These are phyloP conservation scores for Perizoma affinitatum DNA, from an alignment of 2,888 invertebrate genomes.

Conservation along the genomic window DNA sequence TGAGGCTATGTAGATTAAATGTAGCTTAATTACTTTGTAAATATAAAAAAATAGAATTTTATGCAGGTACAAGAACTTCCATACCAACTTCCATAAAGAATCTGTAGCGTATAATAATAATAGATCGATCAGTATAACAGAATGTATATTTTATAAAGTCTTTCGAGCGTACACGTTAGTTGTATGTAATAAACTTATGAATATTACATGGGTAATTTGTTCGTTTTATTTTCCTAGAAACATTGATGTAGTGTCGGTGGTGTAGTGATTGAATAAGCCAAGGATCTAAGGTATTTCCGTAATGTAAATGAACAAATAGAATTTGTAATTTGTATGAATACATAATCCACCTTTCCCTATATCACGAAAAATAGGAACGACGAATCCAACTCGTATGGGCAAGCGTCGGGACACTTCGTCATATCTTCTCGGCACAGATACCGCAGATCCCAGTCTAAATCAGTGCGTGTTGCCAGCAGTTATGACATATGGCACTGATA, in stretches of 20 bases:
- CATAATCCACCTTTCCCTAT: too few relatives aligned
- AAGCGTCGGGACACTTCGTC: too few relatives aligned
- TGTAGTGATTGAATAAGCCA: background rate
- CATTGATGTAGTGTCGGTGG: background rate
- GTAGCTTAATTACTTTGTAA: slow-evolving; percentile 9
- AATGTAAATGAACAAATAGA: too few relatives aligned
- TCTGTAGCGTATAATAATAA: slow-evolving; percentile 9
- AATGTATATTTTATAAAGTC: slow-evolving; percentile 17
- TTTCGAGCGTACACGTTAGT: slow-evolving; percentile 21
- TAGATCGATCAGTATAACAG: background rate
- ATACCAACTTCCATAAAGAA: background rate
- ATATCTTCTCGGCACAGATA: too few relatives aligned
- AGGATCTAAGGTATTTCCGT: too few relatives aligned
- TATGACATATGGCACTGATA: too few relatives aligned
- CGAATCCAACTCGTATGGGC: too few relatives aligned
- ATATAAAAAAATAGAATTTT: slow-evolving; percentile 2
- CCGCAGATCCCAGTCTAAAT: too few relatives aligned
- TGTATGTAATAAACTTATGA: slow-evolving; percentile 28
- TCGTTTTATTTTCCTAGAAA: slow-evolving; percentile 25
- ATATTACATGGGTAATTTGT: slow-evolving; percentile 16
- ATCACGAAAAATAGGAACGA: too few relatives aligned
- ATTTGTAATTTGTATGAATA: too few relatives aligned
- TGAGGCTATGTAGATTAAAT: slow-evolving; percentile 59
- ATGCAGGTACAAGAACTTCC: slow-evolving; percentile 10
- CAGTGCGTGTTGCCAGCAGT: too few relatives aligned